Base-by-base conservation (phyloP, 2,113 vertebrate genomes). In the Epinephelus fuscoguttatus region DNA sequence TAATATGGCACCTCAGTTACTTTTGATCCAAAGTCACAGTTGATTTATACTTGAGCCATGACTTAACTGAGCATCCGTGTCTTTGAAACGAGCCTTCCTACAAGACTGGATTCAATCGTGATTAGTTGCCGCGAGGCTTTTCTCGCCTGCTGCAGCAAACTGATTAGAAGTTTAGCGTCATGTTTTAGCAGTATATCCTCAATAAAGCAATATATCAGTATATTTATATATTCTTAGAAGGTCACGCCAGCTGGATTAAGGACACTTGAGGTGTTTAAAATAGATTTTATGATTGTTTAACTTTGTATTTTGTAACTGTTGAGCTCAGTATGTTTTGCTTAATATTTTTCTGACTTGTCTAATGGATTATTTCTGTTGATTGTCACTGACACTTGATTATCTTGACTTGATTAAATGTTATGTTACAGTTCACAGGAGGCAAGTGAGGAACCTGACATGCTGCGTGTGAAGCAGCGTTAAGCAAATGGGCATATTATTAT, bases 181-280 rank as follows among this genome's bases (percentile, higher is more conserved):
- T 27, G 25, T 90, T 89, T 92, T 61, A 53, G 75, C 73, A 70
- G 40, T 83, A 83, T 82, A 70, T 78, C 75, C 68, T 81, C 50
- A 82, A 76, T 77, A 80, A 81, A 91, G 85, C 89, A 92, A 90
- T 90, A 90, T 90, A 84, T 75, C 42, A 50, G 23, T 81, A 84
- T 82, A 86, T 89, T 84, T 92, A 62, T 85, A 83, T 80, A 79
- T 88, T 63, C 56, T 72, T 61, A 73, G 30, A 79, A 78, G 75
- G 75, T 86, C 50, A 73, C 19, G 27, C 81, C 64, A 77, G 78
- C 71, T 69, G 57, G 63, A 69, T 76, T 85, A 78, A 67, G 49
- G 70, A 80, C 70, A 77, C 60, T 82, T 45, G 57, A 87, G 4
- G 14, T n/a, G 18, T 82, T 30, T 80, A 57, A 71, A 82, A 77